Evolutionary conservation across 2,797 vertebrate genomes (phyloP), one percentile per base, ranked within the genome.

Genomic region (Cyclopterus lumpus): DNA sequence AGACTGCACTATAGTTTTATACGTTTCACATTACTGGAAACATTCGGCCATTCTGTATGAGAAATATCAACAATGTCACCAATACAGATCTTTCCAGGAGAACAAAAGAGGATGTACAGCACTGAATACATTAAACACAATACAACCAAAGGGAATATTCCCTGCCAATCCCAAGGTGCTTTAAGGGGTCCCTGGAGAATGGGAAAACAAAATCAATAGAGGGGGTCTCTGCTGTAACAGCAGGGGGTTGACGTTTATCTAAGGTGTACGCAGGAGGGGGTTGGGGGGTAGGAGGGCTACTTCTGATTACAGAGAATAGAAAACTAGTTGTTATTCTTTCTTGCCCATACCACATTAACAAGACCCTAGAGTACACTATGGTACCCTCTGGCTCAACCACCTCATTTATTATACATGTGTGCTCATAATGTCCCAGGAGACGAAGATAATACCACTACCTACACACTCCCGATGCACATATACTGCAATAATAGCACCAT

Each of bases 261-360:
- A 75, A 62, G 44, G 64, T 77, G 48, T 6, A 44, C 46, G 69
- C 63, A 64, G 18, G 20, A 54, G 24, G 8, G 32, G 20, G 30
- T 54, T 11, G 51, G 12, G 22, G 36, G 7, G 7, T 32, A 7
- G 69, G 14, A 16, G 53, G 73, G 8, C 44, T 44, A 32, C 18
- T 55, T 58, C 53, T 81, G 68, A 88, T 92, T 57, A 93, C 51
- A 92, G 68, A 30, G 92, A 88, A 86, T 93, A 73, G 7, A 44
- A 71, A 79, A 93, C 87, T 58, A 85, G 79, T 11, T 28, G 5
- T 49, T 64, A n/a, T 54, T 38, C 55, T 66, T 63, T 80, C 53
- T 62, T 28, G 30, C 24, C 46, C 53, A n/a, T 53, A 36, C 71
- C 49, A 80, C 60, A 68, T 82, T 86, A 91, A 92, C 87, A 89